Conservation (phyloP, 2,113 vertebrate species). For the Hippocampus comes region DNA sequence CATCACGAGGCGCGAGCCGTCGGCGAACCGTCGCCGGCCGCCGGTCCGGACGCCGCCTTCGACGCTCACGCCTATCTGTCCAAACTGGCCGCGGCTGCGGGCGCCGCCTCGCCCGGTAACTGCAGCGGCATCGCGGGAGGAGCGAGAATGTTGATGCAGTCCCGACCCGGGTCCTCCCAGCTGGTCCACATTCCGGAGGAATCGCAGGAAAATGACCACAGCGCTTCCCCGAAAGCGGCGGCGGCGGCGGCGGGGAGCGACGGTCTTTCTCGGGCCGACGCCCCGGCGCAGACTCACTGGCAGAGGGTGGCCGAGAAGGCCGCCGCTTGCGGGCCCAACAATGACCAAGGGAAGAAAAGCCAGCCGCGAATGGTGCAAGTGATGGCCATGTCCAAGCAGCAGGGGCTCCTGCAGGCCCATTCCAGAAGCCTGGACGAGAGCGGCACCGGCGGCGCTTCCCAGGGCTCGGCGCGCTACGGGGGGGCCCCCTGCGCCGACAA, state of each 20-base stretch:
- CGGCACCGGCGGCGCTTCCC: conserved; percentile 73
- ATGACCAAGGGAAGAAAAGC: conserved; percentile 54
- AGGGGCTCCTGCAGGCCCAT: conserved; percentile 88
- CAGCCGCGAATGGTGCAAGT: conserved; percentile 95
- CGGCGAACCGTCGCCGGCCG: conserved; percentile 45
- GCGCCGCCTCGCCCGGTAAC: conserved; percentile 80
- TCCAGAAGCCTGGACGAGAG: conserved; percentile 79
- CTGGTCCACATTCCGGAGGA: conserved; percentile 97
- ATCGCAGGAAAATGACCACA: conserved; percentile 81
- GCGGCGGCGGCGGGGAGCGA: conserved; percentile 24
- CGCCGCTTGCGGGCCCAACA: conserved; percentile 75
- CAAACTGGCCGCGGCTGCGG: conserved; percentile 83
- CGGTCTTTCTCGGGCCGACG: conserved; percentile 12
- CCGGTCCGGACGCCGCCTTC: conserved; percentile 82
- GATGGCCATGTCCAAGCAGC: conserved; percentile 97
- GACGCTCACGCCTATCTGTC: conserved; percentile 61
- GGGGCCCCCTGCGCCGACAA: conserved; percentile 78
- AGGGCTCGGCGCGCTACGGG: conserved; percentile 82
- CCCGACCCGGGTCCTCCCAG: conserved; percentile 92
- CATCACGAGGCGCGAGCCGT: conserved; percentile 69
- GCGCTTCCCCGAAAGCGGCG: conserved; percentile 77
- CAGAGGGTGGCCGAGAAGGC: conserved; percentile 89
- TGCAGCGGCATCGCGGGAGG: conserved; percentile 86
- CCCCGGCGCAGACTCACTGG: conserved; percentile 83
- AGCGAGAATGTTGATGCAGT: conserved; percentile 85